Base-by-base conservation (phyloP, 2,113 vertebrate species). In the Verasper variegatus region DNA sequence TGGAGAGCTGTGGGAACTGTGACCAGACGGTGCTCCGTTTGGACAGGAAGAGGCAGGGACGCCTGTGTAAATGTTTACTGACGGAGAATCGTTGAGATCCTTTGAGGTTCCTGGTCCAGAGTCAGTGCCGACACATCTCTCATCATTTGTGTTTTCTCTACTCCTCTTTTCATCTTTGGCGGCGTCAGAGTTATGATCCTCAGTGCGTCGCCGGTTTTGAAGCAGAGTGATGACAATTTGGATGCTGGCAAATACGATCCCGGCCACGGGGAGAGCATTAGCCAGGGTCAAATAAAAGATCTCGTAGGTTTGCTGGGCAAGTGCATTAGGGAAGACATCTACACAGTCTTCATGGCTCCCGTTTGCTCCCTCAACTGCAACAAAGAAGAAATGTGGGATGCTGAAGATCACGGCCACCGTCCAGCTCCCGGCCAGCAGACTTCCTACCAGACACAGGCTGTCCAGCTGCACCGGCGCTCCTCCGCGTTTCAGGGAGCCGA, bases 171-270 rank as follows among this genome's bases (percentile, higher is more conserved):
- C 63, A 10, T 57, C 65, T 51, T 63, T 77, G 37, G 47, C 21
- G 4, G 57, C n/a, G 10, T 76, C 62, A 11, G 82, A 63, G 5
- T 52, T 62, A 3, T 81, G 83, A 27, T 76, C 58, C 47, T 18
- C 68, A 24, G 94, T 74, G 27, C 92, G 90, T 5, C 61, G 82
- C 49, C 84, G 85, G 63, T 90, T 92, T 76, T 76, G 79, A 8
- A 94, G 74, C 23, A 95, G 80, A 8, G 90, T 93, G 31, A 90
- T 8, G 37, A 92, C 88, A n/a, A 95, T 95, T 78, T 90, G 93
- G 24, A 79, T 37, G 12, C 88, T 93, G 51, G 89, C 72, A 0
- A 87, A 87, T 0, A 91, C 54, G 10, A 93, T 92, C 40, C 93
- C 93, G 17, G 80, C 77, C 0, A 94, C 26, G 2, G 94, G 94